Evolutionary conservation across 2,888 invertebrate species (phyloP), one percentile per base, ranked within the genome.

Genomic region (Yponomeuta sedellus): DNA sequence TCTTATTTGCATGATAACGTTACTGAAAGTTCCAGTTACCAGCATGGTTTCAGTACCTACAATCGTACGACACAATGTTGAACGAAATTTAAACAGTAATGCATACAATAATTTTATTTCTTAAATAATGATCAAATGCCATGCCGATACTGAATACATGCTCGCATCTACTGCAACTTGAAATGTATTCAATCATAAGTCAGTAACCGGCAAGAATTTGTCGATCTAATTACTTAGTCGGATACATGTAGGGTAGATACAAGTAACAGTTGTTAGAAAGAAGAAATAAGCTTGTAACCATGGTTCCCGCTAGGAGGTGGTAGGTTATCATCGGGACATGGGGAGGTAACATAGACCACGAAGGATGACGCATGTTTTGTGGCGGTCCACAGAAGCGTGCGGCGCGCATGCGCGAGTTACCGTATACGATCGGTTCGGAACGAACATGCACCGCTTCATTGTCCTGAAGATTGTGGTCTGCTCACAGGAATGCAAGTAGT

Each of bases 381-480:
- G 22, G 4, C 12, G 63, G n/a, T 11, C n/a, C 34, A n/a, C 61
- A 10, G 16, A 16, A 34, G 61, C 20, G 12, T 61, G 61, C 16
- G n/a, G 22, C 75, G 73, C 72, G 73, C 86, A 86, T 87, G 87
- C 86, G 80, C 78, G 77, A 12, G 44, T 52, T 16, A 44, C 73
- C 74, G 73, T 70, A 72, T 70, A 70, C 73, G 75, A 72, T 77
- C 75, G 77, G 69, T 71, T 74, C 71, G 34, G 72, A 75, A 77
- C 76, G 76, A 77, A 73, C 87, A 87, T 86, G 86, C 87, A 85
- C 72, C 77, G 79, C 77, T 78, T 76, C 76, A 75, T 77, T 75
- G 72, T 73, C 74, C 78, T 77, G 79, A 81, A 79, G 78, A 73
- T 74, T 77, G 66, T 73, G 70, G 70, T 77, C 72, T 70, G 73